phyloP scores from a whole-genome alignment of 2,113 vertebrate genomes.

The Tricholaema leucomelas region DNA sequence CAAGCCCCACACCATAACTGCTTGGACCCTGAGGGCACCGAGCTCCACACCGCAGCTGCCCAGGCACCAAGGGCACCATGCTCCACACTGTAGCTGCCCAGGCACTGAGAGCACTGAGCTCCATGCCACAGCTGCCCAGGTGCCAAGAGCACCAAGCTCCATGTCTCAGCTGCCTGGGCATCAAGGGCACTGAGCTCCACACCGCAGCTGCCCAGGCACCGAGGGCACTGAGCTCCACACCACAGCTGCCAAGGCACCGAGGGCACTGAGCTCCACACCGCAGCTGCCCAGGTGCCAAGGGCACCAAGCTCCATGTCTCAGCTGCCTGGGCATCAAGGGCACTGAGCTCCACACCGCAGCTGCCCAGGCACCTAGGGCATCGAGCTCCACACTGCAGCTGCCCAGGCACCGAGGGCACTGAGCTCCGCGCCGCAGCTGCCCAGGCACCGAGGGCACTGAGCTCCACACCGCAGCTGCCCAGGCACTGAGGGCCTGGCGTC shows the following conservation, averaged over 20 bases:
- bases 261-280: accelerated
- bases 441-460: not conserved
- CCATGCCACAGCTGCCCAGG: not conserved
- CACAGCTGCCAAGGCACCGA: not conserved
- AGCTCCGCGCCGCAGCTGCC: accelerated
- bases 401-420: accelerated
- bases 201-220: too few relatives aligned
- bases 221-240: accelerated
- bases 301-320: accelerated
- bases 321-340: not conserved
- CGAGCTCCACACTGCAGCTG: accelerated
- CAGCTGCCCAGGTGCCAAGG: not conserved
- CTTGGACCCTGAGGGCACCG: not conserved
- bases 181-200: not conserved
- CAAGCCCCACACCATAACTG: too few relatives aligned
- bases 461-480: accelerated
- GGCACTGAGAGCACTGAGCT: not conserved
- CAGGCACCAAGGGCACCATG: too few relatives aligned
- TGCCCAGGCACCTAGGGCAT: too few relatives aligned
- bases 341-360: too few relatives aligned
- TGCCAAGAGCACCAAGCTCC: not conserved
- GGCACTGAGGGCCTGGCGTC: not conserved
- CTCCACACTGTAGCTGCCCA: too few relatives aligned
- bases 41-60: too few relatives aligned
- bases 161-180: accelerated